Percentiles rank a stretch among this genome's conserved stretches.
Evolutionary conservation across 2,113 vertebrate species (phyloP).

Genomic region (Oncorhynchus gorbuscha): DNA sequence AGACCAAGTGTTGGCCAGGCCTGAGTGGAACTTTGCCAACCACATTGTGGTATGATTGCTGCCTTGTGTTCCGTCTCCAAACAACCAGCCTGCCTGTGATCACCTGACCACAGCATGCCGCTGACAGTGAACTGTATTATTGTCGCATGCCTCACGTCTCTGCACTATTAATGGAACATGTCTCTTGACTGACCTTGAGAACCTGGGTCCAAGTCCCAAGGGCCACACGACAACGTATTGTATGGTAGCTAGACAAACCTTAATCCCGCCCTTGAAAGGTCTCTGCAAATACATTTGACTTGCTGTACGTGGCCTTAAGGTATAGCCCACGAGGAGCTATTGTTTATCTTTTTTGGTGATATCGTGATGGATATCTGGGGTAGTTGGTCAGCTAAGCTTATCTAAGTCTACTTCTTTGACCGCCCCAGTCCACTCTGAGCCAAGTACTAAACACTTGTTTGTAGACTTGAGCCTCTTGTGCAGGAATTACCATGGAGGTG

Average conservation of each 20-base stretch:
- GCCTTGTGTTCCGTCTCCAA: conserved; percentile 4
- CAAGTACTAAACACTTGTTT: conserved; percentile 12
- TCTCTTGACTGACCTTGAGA: conserved; percentile 59
- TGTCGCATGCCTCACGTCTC: conserved; percentile 55
- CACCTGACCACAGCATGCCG: conserved; percentile 50
- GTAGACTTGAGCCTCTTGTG: neutral
- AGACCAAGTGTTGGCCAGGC: neutral
- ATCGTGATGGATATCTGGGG: conserved; percentile 11
- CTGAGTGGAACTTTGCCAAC: neutral
- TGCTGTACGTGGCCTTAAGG: neutral
- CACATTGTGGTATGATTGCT: conserved; percentile 14
- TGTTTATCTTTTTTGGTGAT: neutral
- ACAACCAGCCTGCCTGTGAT: conserved; percentile 26
- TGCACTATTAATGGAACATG: conserved; percentile 73
- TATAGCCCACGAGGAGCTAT: neutral
- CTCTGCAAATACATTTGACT: neutral
- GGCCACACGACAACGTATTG: conserved; percentile 10
- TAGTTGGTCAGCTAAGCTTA: conserved; percentile 11
- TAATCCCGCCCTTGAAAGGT: neutral
- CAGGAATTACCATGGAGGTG: conserved; percentile 25
- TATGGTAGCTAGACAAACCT: neutral
- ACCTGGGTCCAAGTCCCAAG: conserved; percentile 19
- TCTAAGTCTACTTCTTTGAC: neutral
- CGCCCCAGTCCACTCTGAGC: neutral
- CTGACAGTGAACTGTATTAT: conserved; percentile 43